Conservation (phyloP, 2,888 invertebrate species). For the Microdon myrmicae region DNA sequence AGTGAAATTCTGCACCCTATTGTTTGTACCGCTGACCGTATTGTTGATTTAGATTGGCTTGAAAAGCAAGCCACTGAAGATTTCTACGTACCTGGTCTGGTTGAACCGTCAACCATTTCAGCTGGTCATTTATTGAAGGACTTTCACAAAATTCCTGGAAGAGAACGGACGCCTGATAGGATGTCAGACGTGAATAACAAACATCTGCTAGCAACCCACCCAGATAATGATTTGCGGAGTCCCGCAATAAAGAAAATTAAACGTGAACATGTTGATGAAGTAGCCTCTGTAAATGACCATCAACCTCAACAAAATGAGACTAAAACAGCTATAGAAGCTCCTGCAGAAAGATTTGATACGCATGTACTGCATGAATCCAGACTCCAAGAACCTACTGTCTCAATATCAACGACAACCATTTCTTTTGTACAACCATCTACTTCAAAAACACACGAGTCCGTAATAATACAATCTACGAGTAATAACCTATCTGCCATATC, state of each 20-base stretch:
- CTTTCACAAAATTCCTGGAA: conserved; percentile 73
- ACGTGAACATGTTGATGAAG: too few species aligned
- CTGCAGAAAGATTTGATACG: too few species aligned
- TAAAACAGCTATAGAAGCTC: too few species aligned
- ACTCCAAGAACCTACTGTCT: too few species aligned
- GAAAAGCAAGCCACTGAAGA: conserved; percentile 51
- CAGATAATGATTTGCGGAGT: conserved; percentile 9
- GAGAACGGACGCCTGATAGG: conserved; percentile 70
- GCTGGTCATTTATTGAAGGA: conserved; percentile 71
- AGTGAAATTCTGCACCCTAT: conserved; percentile 5
- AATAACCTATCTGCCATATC: conserved; percentile 7
- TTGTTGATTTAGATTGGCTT: conserved; percentile 19
- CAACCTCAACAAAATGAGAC: too few species aligned
- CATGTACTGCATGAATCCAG: too few species aligned
- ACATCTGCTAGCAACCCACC: conserved; percentile 10
- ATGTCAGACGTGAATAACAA: conserved; percentile 26
- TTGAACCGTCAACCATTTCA: conserved; percentile 66
- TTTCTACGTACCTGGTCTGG: conserved; percentile 68
- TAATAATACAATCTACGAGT: background rate
- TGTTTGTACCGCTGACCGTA: conserved; percentile 20
- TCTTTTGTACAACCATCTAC: too few species aligned
- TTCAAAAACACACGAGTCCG: too few species aligned
- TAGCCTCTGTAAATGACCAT: too few species aligned
- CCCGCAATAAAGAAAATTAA: conserved; percentile 22
- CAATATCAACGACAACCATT: too few species aligned